Base-by-base conservation (phyloP, 2,113 vertebrate genomes). In the Scytalopus superciliaris region DNA sequence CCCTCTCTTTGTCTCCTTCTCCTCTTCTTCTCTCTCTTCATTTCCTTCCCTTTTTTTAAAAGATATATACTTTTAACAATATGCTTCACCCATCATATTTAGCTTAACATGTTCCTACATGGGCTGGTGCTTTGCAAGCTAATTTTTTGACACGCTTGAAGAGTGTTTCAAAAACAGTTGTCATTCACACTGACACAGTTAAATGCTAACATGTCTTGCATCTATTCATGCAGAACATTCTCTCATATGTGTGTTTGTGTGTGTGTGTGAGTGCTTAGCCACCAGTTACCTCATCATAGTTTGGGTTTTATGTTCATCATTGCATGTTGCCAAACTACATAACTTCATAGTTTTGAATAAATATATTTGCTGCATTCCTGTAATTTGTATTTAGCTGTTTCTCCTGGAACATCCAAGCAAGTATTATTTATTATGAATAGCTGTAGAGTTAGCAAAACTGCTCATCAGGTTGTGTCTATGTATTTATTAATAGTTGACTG, bases 1-100 rank as follows among this genome's bases (percentile, higher is more conserved):
- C 98, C 98, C 98, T 99, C 97, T 99, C 98, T 99, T 98, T 98
- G 98, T 99, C 98, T 98, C 95, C 88, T 94, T 8, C 84, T 95
- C 78, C 75, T 91, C 96, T 94, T 95, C 87, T 94, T 93, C 95
- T 97, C 94, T 96, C 94, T 98, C 94, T 97, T 95, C 94, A 96
- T 97, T 97, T 93, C 96, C 96, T 97, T 96, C 90, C 87, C 52
- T 91, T 96, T 97, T 96, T 95, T 97, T 68, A 7, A 19, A 47
- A 83, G 96, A 87, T 87, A 67, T 97, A 67, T 94, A 89, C 90
- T 93, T 97, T 83, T 92, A 97, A 95, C 95, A 94, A 93, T 88
- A 87, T 13, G 98, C 98, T 97, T 97, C 95, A 97, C 88, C 88
- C 92, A 87, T 95, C 42, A 85, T 88, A 92, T 98, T 98, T 98